phyloP scores from a whole-genome alignment of 2,113 vertebrate species.

The Oxyura jamaicensis region DNA sequence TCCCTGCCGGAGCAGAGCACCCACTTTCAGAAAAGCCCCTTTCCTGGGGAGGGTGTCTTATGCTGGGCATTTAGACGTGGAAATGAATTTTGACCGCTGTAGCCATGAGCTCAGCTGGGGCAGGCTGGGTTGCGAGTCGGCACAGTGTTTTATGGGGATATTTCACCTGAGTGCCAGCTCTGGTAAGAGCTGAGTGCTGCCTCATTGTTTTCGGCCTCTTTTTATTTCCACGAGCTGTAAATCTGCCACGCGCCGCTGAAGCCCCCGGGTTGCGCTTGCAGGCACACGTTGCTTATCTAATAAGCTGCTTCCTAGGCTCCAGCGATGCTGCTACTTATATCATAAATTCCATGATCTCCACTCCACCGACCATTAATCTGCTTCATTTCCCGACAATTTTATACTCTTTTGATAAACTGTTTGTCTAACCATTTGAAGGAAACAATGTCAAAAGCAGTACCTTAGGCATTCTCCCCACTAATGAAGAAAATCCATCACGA shows the following conservation, averaged over 20 bases:
- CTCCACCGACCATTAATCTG: conserved; percentile 59
- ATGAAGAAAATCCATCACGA: conserved; percentile 71
- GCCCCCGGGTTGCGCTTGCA: background rate
- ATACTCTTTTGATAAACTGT: conserved; percentile 61
- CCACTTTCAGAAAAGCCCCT: background rate
- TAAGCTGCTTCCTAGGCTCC: conserved; percentile 9
- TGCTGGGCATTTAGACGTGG: no score
- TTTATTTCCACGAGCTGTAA: background rate
- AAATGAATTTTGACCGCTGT: background rate
- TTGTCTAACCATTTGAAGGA: conserved; percentile 42
- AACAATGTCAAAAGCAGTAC: conserved; percentile 42
- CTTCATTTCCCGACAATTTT: conserved; percentile 50
- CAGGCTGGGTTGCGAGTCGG: background rate
- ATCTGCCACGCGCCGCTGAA: background rate
- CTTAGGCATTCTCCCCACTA: conserved; percentile 17
- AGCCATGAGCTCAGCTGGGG: background rate
- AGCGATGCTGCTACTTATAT: background rate
- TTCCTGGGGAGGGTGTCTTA: background rate
- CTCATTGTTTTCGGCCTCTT: background rate
- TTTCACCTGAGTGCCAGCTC: background rate
- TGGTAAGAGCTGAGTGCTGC: background rate
- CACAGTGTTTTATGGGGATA: background rate
- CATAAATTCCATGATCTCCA: conserved; percentile 45
- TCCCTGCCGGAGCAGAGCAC: background rate
- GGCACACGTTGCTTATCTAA: background rate